A percentile compares a stretch with the other conserved stretches of the same genome.
These are phyloP conservation scores for Natator depressus DNA, from an alignment of 2,113 vertebrate genomes.

Conservation along the genomic window DNA sequence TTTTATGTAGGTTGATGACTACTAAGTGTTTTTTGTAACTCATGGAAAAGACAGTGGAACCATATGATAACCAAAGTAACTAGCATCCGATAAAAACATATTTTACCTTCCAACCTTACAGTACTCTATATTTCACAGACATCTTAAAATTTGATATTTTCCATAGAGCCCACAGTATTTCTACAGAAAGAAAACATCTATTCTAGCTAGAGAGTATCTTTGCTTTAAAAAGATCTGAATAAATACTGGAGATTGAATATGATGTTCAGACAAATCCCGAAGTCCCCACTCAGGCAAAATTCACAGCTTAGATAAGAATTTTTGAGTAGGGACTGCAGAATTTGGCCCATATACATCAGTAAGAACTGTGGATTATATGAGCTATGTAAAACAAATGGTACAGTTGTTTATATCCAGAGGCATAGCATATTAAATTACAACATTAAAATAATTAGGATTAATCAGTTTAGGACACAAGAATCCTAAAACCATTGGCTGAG, in stretches of 20 bases:
- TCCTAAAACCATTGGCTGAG: not conserved
- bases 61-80: rapidly evolving
- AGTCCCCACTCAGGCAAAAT: not conserved
- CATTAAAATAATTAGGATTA: not conserved
- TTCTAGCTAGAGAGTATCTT: rapidly evolving
- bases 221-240: not conserved
- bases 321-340: rapidly evolving
- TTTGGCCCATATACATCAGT: rapidly evolving
- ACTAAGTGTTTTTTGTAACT: not conserved
- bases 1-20: not conserved
- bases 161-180: not conserved
- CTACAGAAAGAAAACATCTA: rapidly evolving
- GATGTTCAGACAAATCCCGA: not conserved
- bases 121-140: rapidly evolving
- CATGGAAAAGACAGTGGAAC: rapidly evolving
- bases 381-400: not conserved
- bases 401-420: rapidly evolving
- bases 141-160: not conserved
- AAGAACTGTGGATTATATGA: rapidly evolving
- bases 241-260: not conserved
- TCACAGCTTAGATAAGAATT: rapidly evolving
- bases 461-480: not conserved
- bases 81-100: rapidly evolving
- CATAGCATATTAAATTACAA: not conserved
- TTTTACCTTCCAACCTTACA: rapidly evolving